Evolutionary conservation across 2,888 invertebrate species (phyloP), one percentile per base, ranked within the genome.

Genomic region (Mesodorylaimus sp.): DNA sequence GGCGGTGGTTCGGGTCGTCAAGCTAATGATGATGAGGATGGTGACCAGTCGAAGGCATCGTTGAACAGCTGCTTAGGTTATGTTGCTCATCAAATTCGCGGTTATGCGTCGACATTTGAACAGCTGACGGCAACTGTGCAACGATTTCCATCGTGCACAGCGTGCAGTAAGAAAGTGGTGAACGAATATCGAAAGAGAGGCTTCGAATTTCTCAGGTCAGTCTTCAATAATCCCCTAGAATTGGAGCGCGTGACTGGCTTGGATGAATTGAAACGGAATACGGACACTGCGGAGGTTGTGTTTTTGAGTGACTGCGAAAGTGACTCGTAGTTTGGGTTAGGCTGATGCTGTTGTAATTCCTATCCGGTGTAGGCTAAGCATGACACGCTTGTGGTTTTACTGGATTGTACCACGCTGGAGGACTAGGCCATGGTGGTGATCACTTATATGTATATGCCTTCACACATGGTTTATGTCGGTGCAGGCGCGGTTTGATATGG

Each of bases 71-170:
- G 49, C n/a, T 71, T 93, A 0, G 91, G 93, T 0, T 73, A 82
- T 1, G 72, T 91, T 27, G 91, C 93, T 0, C 93, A 95, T 66
- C 68, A 68, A 61, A 82, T 97, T 56, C 75, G 97, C 36, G 93
- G 93, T 0, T 89, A 85, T 66, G 71, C 97, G 2, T 80, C 81
- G 56, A 77, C 78, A 39, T 85, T 80, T 66, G 79, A 81, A 56
- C 81, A 81, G 46, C 78, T 88, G 37, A 67, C 81, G 48, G 91
- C 91, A 1, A 81, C 85, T 1, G 84, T 85, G 39, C 74, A 77
- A 47, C 80, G 83, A 59, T 97, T 88, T 72, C 75, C 77, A 49
- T 81, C 83, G 56, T 97, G 95, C 64, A 84, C 88, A 42, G 95
- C 88, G 0, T 97, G 97, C 65, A 91, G 89, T 0, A 27, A 16